Conservation (phyloP, 2,888 invertebrate genomes). For the Eumacrocentrus americanus region DNA sequence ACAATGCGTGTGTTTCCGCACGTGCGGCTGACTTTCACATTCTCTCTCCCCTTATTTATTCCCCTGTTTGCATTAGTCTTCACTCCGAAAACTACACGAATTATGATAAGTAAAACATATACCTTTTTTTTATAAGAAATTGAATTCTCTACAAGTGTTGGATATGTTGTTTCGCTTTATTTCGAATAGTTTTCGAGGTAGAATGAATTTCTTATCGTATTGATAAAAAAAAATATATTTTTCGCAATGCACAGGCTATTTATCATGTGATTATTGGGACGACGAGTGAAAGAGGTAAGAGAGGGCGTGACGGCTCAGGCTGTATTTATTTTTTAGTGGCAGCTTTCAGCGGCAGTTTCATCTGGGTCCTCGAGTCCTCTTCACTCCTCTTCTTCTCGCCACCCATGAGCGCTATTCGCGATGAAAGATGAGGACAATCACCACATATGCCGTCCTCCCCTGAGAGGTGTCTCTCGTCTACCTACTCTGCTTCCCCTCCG, state of each 20-base stretch:
- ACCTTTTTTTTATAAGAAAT: no score
- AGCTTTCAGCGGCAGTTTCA: conserved; percentile 41
- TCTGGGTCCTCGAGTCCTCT: conserved; percentile 11
- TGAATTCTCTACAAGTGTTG: no score
- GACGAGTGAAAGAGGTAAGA: not conserved
- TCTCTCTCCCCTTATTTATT: no score
- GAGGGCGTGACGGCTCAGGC: conserved; percentile 6
- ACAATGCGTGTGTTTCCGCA: no score
- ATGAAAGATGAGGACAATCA: conserved; percentile 40
- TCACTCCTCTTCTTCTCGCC: conserved; percentile 12
- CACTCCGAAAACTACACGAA: no score
- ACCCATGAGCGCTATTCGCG: conserved; percentile 19
- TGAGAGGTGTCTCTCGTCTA: not conserved
- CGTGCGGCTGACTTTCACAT: no score
- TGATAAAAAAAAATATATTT: not conserved
- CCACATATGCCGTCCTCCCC: conserved; percentile 33
- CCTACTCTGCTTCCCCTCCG: not conserved
- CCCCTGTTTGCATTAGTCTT: no score
- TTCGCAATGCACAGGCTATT: not conserved
- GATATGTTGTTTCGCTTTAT: no score
- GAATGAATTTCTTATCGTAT: no score
- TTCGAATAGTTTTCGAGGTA: no score
- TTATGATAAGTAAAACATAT: no score
- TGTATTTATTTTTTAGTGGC: conserved; percentile 42
- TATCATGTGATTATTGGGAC: no score